Conservation (phyloP, 2,113 vertebrate genomes). For the Boulengerochromis microlepis region DNA sequence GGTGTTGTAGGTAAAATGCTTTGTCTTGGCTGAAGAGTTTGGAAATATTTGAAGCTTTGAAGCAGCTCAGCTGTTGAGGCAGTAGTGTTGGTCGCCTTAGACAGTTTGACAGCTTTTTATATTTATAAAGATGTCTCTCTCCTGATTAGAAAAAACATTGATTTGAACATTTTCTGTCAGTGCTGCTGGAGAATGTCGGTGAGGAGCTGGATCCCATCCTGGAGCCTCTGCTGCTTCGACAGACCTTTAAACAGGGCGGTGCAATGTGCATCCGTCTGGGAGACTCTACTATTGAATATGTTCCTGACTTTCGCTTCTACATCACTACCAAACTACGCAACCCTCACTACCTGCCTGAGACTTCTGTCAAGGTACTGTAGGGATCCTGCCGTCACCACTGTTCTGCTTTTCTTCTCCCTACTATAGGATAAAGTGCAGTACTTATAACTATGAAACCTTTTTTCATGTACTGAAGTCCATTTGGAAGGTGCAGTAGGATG, state of each 20-base stretch:
- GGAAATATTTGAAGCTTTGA: neutral
- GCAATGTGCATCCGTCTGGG: conserved; percentile 81
- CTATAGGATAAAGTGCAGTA: neutral
- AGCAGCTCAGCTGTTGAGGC: neutral
- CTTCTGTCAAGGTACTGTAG: conserved; percentile 77
- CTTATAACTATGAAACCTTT: neutral
- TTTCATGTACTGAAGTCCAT: neutral
- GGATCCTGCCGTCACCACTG: neutral
- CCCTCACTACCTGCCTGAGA: conserved; percentile 84
- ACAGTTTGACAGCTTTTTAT: neutral
- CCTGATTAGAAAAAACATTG: neutral
- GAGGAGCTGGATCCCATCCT: conserved; percentile 88
- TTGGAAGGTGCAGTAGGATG: neutral
- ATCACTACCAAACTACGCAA: conserved; percentile 88
- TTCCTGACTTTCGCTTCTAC: conserved; percentile 84
- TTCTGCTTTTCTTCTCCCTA: neutral
- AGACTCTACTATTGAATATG: conserved; percentile 79
- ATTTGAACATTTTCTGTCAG: conserved; percentile 49
- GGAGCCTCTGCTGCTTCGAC: conserved; percentile 83
- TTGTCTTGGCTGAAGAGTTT: neutral
- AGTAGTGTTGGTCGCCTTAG: neutral
- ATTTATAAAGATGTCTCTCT: neutral
- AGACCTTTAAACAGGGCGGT: conserved; percentile 86
- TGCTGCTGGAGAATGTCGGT: conserved; percentile 82
- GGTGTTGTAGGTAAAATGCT: neutral